phyloP scores from a whole-genome alignment of 2,888 invertebrate genomes.

The Falcaria lacertinaria region DNA sequence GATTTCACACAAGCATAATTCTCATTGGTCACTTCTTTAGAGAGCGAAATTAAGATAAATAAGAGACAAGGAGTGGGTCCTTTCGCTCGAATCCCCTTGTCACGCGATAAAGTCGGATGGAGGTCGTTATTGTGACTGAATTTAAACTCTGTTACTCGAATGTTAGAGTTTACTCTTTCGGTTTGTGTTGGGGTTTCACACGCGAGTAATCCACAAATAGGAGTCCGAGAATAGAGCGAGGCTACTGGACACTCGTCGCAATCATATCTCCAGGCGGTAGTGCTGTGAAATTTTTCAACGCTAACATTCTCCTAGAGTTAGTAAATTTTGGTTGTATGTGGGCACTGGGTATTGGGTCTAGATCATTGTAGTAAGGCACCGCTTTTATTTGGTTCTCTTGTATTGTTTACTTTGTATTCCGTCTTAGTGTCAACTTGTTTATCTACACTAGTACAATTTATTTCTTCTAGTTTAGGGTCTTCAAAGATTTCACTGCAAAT shows the following conservation, averaged over 20 bases:
- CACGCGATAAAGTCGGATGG: conserved; percentile 42
- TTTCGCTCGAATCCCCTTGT: conserved; percentile 49
- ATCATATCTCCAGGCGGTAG: conserved; percentile 66
- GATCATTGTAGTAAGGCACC: not conserved
- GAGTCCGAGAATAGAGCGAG: conserved; percentile 77
- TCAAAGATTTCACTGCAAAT: too few species aligned
- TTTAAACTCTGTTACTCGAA: conserved; percentile 40
- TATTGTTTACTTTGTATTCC: not conserved
- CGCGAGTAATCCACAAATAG: conserved; percentile 75
- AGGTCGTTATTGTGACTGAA: conserved; percentile 22
- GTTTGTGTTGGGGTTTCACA: conserved; percentile 49
- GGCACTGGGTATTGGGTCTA: too few species aligned
- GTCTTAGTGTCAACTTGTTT: not conserved
- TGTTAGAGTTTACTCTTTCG: conserved; percentile 51
- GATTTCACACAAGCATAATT: conserved; percentile 54
- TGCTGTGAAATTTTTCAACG: conserved; percentile 44
- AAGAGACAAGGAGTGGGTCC: conserved; percentile 70
- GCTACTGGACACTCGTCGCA: conserved; percentile 69
- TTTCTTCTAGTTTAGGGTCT: too few species aligned
- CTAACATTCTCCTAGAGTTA: conserved; percentile 15
- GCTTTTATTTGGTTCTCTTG: not conserved
- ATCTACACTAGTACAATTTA: not conserved
- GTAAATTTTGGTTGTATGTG: not conserved
- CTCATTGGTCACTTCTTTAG: conserved; percentile 66
- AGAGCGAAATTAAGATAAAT: conserved; percentile 74